A percentile compares a stretch with the other conserved stretches of the same genome.
phyloP scores from a whole-genome alignment of 2,113 vertebrate genomes.

The Halichoerus grypus region DNA sequence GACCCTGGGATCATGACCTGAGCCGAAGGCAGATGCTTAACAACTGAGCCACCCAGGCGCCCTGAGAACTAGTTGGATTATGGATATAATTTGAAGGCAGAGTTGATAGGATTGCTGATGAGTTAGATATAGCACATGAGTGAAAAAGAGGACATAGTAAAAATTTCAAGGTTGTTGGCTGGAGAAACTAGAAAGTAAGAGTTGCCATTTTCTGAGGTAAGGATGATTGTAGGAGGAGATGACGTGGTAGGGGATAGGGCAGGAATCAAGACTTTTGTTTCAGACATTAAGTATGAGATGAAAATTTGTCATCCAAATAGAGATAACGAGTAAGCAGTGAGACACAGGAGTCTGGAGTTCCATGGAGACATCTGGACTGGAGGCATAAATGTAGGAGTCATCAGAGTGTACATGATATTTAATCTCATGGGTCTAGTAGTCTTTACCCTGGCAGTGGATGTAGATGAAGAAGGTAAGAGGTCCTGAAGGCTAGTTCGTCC shows the following conservation, averaged over 20 bases:
- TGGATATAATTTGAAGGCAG: background rate
- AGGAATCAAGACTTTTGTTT: background rate
- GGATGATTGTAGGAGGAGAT: background rate
- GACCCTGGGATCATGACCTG: too few relatives aligned
- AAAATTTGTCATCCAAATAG: background rate
- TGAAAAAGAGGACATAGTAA: background rate
- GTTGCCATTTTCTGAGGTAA: background rate
- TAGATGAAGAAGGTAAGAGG: background rate
- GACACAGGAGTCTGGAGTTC: background rate
- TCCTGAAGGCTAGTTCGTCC: background rate
- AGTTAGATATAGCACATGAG: background rate
- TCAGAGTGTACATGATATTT: background rate
- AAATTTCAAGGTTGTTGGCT: background rate
- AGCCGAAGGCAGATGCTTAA: too few relatives aligned
- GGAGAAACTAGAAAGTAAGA: background rate
- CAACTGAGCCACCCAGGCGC: too few relatives aligned
- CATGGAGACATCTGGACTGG: background rate
- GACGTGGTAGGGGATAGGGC: background rate
- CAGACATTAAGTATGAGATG: background rate
- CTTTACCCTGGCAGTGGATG: background rate
- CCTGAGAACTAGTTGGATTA: background rate
- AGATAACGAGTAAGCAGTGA: background rate
- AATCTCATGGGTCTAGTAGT: background rate
- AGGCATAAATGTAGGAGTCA: background rate
- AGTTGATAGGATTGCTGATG: background rate